Evolutionary conservation across 2,888 invertebrate genomes (phyloP).

Genomic region (Pandemis cinnamomeana): DNA sequence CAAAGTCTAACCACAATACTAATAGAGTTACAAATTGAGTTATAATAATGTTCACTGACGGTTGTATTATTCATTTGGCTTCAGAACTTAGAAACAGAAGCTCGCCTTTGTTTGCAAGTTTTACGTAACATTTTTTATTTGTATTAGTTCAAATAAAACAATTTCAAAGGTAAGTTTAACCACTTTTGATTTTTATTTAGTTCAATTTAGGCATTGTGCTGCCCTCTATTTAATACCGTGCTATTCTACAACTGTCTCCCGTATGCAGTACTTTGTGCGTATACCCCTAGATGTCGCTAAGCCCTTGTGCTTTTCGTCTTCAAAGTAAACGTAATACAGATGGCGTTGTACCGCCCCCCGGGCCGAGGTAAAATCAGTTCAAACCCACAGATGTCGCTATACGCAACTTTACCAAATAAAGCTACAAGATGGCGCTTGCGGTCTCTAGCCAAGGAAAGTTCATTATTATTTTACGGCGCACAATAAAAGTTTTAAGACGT

Average conservation of each 20-base stretch:
- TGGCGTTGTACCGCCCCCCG: constrained; percentile 2
- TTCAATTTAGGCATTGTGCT: background rate
- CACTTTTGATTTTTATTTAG: background rate
- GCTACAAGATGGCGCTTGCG: constrained; percentile 63
- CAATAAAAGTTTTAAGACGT: constrained; percentile 75
- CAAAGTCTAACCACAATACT: constrained; percentile 16
- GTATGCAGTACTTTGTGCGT: background rate
- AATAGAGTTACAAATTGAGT: background rate
- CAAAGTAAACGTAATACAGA: background rate
- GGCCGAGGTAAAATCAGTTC: background rate
- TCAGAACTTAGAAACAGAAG: background rate
- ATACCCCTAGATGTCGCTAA: constrained; percentile 9
- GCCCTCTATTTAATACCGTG: constrained; percentile 16
- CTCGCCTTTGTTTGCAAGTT: background rate
- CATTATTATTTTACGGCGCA: constrained; percentile 80
- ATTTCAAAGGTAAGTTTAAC: background rate
- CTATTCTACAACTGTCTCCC: background rate
- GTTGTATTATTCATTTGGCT: constrained; percentile 28
- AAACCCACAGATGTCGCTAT: constrained; percentile 51
- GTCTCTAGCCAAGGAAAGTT: constrained; percentile 61
- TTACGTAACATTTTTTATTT: background rate
- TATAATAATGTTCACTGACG: constrained; percentile 4
- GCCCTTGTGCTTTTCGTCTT: background rate
- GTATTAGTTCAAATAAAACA: background rate
- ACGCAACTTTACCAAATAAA: background rate